Evolutionary conservation across 2,113 vertebrate species (phyloP).

Genomic region (Tympanuchus pallidicinctus): DNA sequence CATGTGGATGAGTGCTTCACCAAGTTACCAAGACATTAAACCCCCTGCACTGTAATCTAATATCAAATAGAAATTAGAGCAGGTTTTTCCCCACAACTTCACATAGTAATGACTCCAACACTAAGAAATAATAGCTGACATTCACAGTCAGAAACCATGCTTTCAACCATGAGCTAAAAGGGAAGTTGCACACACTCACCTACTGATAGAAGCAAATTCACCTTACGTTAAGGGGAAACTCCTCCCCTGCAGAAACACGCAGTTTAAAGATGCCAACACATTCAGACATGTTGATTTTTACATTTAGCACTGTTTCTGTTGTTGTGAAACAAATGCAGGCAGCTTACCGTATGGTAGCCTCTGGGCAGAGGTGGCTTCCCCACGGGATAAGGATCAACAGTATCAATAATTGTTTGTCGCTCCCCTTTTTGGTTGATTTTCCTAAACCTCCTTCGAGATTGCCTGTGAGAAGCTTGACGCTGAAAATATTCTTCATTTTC

Average conservation of each 20-base stretch:
- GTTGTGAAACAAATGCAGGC: background rate
- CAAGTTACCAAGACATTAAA: background rate
- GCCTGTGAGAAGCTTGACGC: constrained; percentile 95
- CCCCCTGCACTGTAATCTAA: background rate
- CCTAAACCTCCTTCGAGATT: constrained; percentile 95
- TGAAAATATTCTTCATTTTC: constrained; percentile 99
- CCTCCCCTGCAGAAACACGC: background rate
- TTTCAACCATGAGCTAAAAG: background rate
- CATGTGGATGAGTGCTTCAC: background rate
- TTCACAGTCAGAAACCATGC: rapidly evolving
- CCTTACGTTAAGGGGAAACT: background rate
- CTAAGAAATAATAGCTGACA: background rate
- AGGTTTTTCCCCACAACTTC: background rate
- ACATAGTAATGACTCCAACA: background rate
- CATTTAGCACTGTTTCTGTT: background rate
- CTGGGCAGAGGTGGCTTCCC: constrained; percentile 93
- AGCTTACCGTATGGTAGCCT: constrained; percentile 96
- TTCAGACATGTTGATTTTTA: background rate
- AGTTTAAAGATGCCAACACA: background rate
- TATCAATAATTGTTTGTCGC: constrained; percentile 98
- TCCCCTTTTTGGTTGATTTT: constrained; percentile 99
- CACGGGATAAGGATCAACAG: constrained; percentile 93
- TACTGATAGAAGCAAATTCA: background rate
- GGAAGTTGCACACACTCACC: background rate
- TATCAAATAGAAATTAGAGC: background rate